Conservation (phyloP, 2,797 vertebrate species). For the Chiloscyllium punctatum region DNA sequence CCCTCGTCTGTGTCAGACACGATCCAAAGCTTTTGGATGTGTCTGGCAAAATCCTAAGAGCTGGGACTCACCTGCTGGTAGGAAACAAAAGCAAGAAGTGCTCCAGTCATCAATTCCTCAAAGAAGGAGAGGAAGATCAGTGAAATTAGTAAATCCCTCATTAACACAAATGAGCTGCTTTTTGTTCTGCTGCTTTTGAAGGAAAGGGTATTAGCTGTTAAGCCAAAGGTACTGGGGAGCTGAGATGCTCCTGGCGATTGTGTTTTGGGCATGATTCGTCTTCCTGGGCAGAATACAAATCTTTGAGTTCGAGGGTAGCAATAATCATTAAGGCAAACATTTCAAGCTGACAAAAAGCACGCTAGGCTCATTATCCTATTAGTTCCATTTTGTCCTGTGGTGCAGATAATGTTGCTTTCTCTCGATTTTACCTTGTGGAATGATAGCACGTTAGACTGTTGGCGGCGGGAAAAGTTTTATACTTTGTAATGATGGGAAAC, state of each 20-base stretch:
- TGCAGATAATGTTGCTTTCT: constrained; percentile 15
- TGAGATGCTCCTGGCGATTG: constrained; percentile 64
- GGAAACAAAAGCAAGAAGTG: constrained; percentile 51
- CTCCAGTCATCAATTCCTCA: constrained; percentile 57
- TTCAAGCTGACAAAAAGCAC: constrained; percentile 51
- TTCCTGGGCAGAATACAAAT: constrained; percentile 65
- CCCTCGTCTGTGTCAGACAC: constrained; percentile 43
- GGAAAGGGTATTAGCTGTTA: constrained; percentile 67
- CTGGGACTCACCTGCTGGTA: constrained; percentile 59
- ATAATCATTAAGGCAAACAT: constrained; percentile 67
- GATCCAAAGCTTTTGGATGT: constrained; percentile 60
- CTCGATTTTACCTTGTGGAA: constrained; percentile 24
- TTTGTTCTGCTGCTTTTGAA: constrained; percentile 68
- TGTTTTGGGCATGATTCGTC: constrained; percentile 66
- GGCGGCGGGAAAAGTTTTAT: constrained; percentile 44
- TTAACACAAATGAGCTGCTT: constrained; percentile 61
- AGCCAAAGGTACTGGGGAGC: constrained; percentile 63
- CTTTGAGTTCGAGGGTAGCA: constrained; percentile 61
- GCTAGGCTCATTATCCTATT: constrained; percentile 41
- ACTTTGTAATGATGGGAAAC: constrained; percentile 47
- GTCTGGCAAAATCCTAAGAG: constrained; percentile 53
- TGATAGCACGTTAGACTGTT: neutral
- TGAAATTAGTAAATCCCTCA: constrained; percentile 67
- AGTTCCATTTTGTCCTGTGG: constrained; percentile 30
- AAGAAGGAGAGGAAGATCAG: constrained; percentile 58